These are phyloP conservation scores for Probaryconus sp. DNA, from an alignment of 1,140 invertebrate genomes.

Conservation along the genomic window DNA sequence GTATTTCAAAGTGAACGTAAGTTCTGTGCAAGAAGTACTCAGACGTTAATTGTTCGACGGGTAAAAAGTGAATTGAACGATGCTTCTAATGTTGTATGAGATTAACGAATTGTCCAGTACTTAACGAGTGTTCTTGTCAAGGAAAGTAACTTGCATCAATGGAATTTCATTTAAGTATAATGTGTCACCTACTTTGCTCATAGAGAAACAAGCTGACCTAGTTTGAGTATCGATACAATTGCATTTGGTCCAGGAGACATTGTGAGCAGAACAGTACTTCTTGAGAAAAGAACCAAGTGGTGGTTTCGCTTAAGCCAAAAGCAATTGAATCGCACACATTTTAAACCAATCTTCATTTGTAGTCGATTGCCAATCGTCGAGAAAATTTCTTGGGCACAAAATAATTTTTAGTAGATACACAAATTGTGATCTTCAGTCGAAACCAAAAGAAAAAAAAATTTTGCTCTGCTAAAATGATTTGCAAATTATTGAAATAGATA, in stretches of 20 bases:
- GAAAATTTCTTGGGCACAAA: background rate
- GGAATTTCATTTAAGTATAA: constrained; percentile 57
- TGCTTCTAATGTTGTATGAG: constrained; percentile 10
- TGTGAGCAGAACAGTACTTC: constrained; percentile 4
- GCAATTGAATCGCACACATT: constrained; percentile 2
- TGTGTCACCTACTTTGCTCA: constrained; percentile 37
- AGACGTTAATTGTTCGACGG: too few relatives aligned
- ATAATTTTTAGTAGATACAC: too few relatives aligned
- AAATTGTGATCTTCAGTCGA: too few relatives aligned
- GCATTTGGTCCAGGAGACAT: constrained; percentile 38
- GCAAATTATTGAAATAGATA: too few relatives aligned
- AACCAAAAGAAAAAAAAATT: background rate
- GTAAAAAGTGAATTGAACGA: background rate
- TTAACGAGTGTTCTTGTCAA: constrained; percentile 37
- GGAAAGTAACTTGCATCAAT: constrained; percentile 42
- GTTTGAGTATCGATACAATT: constrained; percentile 59
- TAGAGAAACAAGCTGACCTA: constrained; percentile 54
- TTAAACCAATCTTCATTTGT: background rate
- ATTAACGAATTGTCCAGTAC: constrained; percentile 28
- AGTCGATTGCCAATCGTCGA: background rate
- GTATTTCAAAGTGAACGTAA: too few relatives aligned
- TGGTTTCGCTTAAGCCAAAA: constrained; percentile 3
- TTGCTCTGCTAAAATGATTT: too few relatives aligned
- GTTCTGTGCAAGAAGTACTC: too few relatives aligned
- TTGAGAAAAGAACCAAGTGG: constrained; percentile 4